Evolutionary conservation across 1,140 invertebrate genomes (phyloP).

Genomic region (Pseudomyrmex flavicornis): DNA sequence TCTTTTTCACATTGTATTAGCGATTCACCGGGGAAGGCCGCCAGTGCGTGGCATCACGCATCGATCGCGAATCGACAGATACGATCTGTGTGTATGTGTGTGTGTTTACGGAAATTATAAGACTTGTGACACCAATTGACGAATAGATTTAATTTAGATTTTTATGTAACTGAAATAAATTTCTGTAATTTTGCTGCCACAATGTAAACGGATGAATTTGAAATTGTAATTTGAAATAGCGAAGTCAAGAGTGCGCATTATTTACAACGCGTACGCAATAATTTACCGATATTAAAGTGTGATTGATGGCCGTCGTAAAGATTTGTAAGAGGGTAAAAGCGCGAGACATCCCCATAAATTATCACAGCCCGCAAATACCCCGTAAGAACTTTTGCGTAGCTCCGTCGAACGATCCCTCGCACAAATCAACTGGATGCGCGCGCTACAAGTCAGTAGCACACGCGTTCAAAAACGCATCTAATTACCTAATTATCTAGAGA

Average conservation of each 20-base stretch:
- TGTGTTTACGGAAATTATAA: conserved; percentile 4
- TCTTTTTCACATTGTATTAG: not conserved
- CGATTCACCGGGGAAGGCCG: conserved; percentile 32
- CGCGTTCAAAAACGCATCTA: not conserved
- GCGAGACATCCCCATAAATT: not conserved
- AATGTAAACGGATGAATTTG: no score
- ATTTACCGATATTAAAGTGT: not conserved
- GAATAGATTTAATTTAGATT: not conserved
- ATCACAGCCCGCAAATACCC: not conserved
- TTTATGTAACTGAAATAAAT: no score
- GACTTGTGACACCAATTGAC: not conserved
- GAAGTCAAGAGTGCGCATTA: no score
- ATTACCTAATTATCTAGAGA: not conserved
- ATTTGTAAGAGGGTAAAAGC: not conserved
- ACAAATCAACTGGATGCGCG: not conserved
- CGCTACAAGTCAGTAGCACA: not conserved
- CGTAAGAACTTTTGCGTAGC: not conserved
- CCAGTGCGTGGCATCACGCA: conserved; percentile 17
- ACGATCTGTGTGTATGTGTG: not conserved
- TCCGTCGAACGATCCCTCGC: not conserved
- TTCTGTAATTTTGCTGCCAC: no score
- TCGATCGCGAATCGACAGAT: not conserved
- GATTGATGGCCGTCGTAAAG: not conserved
- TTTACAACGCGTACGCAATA: not conserved
- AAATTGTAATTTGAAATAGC: no score